These are phyloP conservation scores for Lemur catta DNA, from an alignment of 2,797 vertebrate species.

Conservation along the genomic window DNA sequence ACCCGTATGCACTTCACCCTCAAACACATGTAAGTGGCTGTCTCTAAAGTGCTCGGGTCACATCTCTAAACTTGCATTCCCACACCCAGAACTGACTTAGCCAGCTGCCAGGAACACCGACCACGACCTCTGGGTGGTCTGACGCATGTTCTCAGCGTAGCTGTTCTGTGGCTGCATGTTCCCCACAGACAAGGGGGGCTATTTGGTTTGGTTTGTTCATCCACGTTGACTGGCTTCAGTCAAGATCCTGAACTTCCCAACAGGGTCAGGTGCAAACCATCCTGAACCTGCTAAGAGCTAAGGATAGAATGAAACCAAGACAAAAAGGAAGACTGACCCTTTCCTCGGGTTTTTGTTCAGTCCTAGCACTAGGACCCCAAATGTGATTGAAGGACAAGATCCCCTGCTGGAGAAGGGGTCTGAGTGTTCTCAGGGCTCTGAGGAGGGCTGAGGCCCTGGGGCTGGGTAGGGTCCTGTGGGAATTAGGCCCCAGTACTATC, in stretches of 20 bases:
- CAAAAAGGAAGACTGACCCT: neutral
- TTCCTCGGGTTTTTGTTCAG: neutral
- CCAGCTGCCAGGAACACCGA: neutral
- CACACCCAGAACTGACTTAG: neutral
- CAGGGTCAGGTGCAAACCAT: neutral
- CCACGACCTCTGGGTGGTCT: neutral
- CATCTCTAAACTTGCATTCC: neutral
- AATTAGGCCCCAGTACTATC: neutral
- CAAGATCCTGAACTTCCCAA: neutral
- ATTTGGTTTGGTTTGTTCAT: neutral
- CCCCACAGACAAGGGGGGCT: neutral
- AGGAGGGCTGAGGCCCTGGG: neutral
- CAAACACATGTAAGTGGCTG: neutral
- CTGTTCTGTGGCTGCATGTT: neutral
- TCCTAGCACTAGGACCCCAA: neutral
- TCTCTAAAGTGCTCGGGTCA: neutral
- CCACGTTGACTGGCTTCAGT: neutral
- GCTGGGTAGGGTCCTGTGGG: neutral
- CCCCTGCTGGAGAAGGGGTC: too few species aligned
- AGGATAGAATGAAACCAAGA: neutral
- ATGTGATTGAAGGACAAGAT: neutral
- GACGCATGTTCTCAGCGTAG: neutral
- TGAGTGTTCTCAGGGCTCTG: neutral
- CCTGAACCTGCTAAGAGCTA: neutral
- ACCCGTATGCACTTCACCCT: neutral